Conservation (phyloP, 2,113 vertebrate species). For the Pyxicephalus adspersus region DNA sequence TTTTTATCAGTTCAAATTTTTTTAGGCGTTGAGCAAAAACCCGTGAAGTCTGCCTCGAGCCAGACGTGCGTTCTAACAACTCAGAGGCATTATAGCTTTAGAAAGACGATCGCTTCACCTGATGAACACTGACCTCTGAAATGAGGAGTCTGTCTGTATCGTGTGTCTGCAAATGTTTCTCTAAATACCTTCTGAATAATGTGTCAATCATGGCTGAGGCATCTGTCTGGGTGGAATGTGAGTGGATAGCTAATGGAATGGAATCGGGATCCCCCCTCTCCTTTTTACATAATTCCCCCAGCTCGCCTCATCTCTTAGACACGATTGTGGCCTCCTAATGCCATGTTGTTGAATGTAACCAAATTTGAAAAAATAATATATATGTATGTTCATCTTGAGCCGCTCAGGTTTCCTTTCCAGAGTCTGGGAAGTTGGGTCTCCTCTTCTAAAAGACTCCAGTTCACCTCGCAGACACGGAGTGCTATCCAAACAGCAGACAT, state of each 20-base stretch:
- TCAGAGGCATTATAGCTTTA: background rate
- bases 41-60: background rate
- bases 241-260: slow-evolving; percentile 40
- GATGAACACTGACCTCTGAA: slow-evolving; percentile 52
- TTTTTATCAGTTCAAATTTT: background rate
- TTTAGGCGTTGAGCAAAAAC: background rate
- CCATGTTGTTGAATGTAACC: slow-evolving; percentile 43
- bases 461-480: background rate
- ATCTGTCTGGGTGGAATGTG: slow-evolving; percentile 53
- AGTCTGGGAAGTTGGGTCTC: background rate
- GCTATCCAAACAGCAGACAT: background rate
- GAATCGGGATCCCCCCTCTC: slow-evolving; percentile 24
- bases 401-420: slow-evolving; percentile 24
- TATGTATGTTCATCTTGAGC: slow-evolving; percentile 26
- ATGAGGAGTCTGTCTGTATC: slow-evolving; percentile 53
- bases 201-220: slow-evolving; percentile 40
- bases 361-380: slow-evolving; percentile 48
- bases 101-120: slow-evolving; percentile 48
- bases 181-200: slow-evolving; percentile 46
- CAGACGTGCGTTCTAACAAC: slow-evolving; percentile 13
- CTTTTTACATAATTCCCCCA: slow-evolving; percentile 13
- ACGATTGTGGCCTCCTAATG: slow-evolving; percentile 20
- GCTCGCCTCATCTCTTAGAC: slow-evolving; percentile 12
- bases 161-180: slow-evolving; percentile 49
- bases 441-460: background rate